Evolutionary conservation across 2,888 invertebrate genomes (phyloP), one percentile per base, ranked within the genome.

Genomic region (Clepsis dumicolana): DNA sequence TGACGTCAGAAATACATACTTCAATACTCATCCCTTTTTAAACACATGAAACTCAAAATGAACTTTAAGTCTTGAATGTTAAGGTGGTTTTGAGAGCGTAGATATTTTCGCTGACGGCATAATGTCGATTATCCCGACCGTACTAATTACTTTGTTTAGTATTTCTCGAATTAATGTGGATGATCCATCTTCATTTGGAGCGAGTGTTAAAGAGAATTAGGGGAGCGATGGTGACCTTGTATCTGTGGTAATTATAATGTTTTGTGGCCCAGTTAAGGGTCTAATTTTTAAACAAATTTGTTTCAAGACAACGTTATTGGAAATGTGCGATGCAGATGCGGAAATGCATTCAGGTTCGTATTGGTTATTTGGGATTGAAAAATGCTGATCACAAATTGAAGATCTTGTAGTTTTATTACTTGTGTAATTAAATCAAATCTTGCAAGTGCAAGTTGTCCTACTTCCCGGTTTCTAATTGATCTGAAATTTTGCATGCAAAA

Each of bases 141-240:
- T 72, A 61, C 74, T 83, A 83, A 82, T 82, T 81, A 80, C 76
- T 77, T 76, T 77, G 79, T 79, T 80, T 75, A 72, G 75, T 69
- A 65, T 65, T 65, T 56, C 56, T 69, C 72, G 74, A 76, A 80
- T 77, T 76, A 79, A 74, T 72, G 68, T 38, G 48, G 35, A 25
- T 10, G 54, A 67, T 67, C 66, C 44, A 63, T 73, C 73, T 73
- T 73, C 72, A 72, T 73, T 73, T 70, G 60, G 63, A 50, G 54
- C 61, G 61, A 35, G 65, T 32, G 64, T 57, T 21, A 41, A 54
- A 54, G 44, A 61, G 35, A 61, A 66, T 66, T 56, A 56, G 66
- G 56, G 29, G 25, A 53, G 60, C 29, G 62, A 48, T 48, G 56
- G 27, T 27, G 66, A 62, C 62, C 66, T 50, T 62, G 54, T n/a